phyloP scores from a whole-genome alignment of 2,888 invertebrate genomes.

The Nephrocerus scutellatus region DNA sequence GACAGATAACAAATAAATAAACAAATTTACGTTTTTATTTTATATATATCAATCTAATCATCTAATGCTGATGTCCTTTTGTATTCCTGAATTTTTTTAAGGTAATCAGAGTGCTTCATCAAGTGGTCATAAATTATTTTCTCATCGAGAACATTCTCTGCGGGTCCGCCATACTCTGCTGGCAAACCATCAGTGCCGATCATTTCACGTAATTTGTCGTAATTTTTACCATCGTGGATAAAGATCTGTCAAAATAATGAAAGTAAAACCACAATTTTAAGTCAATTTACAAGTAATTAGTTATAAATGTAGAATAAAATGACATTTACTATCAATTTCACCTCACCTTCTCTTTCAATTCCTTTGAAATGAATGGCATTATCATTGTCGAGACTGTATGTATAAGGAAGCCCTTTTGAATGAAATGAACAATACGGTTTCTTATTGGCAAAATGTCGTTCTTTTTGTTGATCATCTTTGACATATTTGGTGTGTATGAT shows the following conservation, averaged over 20 bases:
- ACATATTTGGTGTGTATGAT: slow-evolving; percentile 33
- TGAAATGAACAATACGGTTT: slow-evolving; percentile 38
- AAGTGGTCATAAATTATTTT: slow-evolving; percentile 36
- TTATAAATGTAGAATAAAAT: neutral
- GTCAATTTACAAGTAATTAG: neutral
- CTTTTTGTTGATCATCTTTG: slow-evolving; percentile 38
- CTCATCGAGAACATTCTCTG: slow-evolving; percentile 33
- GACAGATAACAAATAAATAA: too few relatives aligned
- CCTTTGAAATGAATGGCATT: slow-evolving; percentile 40
- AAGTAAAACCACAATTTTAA: slow-evolving; percentile 2
- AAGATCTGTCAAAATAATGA: slow-evolving; percentile 29
- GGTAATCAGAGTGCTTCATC: slow-evolving; percentile 31
- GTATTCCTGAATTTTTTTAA: slow-evolving; percentile 35
- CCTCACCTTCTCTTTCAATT: slow-evolving; percentile 36
- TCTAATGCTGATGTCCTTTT: slow-evolving; percentile 23
- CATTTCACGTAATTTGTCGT: slow-evolving; percentile 37
- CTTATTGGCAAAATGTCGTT: slow-evolving; percentile 36
- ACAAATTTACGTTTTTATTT: too few relatives aligned
- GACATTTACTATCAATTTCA: neutral
- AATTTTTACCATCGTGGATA: slow-evolving; percentile 38
- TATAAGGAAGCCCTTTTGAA: slow-evolving; percentile 39
- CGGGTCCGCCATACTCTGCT: slow-evolving; percentile 40
- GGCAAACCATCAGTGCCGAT: slow-evolving; percentile 39
- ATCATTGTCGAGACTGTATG: slow-evolving; percentile 36
- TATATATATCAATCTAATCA: too few relatives aligned